Evolutionary conservation across 2,113 vertebrate genomes (phyloP), one percentile per base, ranked within the genome.

Genomic region (Atractosteus spatula): DNA sequence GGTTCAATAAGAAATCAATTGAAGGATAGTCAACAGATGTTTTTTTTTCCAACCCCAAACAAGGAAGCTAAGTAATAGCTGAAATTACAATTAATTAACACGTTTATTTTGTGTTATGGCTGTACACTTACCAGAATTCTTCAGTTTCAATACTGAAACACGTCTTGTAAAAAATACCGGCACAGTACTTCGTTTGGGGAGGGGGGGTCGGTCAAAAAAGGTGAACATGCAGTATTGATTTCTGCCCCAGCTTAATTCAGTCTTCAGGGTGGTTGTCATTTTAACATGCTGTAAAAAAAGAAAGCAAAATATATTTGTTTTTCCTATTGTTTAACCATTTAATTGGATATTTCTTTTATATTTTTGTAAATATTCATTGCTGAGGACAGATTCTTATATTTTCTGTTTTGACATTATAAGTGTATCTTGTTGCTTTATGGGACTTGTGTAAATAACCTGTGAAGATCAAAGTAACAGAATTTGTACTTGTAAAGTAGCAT

Each of bases 401-500:
- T 73, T 61, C 42, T 17, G 8, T 56, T 77, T 73, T 74, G 47
- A 51, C 51, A 67, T 62, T 45, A 29, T 29, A 61, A 13, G 42
- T 76, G 66, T 69, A 69, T 89, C 85, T 87, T 83, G 88, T 88
- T 80, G 82, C 86, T 82, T 83, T 88, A 77, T 74, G 79, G 79
- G 45, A 82, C 85, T 51, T 16, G 13, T 96, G 94, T 96, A 95
- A 91, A 95, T 95, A 95, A 80, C 84, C 57, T 74, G 81, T 80
- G 85, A 83, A 78, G 78, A 76, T 75, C 78, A 41, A 82, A 84
- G 41, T 7, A 7, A 86, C 87, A 29, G 41, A 64, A 88, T 95
- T 96, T 94, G 94, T 96, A 96, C 91, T 91, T 92, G 93, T 92
- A 91, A 93, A 89, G 92, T 94, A 94, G 93, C 93, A 74, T 93